Percentiles rank a stretch among this genome's conserved stretches.
phyloP scores from a whole-genome alignment of 2,113 vertebrate species.

The Hymenochirus boettgeri region DNA sequence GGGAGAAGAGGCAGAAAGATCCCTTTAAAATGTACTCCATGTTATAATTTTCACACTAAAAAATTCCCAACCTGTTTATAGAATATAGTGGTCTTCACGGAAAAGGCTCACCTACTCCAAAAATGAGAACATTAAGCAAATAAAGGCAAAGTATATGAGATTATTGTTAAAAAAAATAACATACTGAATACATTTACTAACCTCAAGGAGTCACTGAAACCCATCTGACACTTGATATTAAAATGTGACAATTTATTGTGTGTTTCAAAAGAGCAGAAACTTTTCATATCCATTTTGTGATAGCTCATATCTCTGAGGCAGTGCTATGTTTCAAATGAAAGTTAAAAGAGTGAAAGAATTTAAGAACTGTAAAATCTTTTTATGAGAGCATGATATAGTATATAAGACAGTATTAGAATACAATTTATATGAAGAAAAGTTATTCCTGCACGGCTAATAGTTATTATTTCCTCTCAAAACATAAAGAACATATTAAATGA shows the following conservation, averaged over 20 bases:
- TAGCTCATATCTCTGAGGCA: slow-evolving; percentile 29
- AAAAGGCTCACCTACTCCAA: too few relatives aligned
- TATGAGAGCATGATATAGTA: slow-evolving; percentile 26
- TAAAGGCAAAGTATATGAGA: too few relatives aligned
- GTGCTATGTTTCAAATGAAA: slow-evolving; percentile 12
- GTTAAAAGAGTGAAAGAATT: slow-evolving; percentile 26
- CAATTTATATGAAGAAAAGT: slow-evolving; percentile 32
- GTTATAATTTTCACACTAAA: too few relatives aligned
- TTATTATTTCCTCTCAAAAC: slow-evolving; percentile 32
- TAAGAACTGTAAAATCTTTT: slow-evolving; percentile 39
- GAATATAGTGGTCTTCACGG: too few relatives aligned
- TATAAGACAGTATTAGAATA: slow-evolving; percentile 23
- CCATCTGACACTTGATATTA: background rate
- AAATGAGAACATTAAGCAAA: too few relatives aligned
- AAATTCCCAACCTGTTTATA: too few relatives aligned
- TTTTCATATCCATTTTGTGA: slow-evolving; percentile 21
- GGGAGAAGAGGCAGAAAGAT: too few relatives aligned
- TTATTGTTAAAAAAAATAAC: too few relatives aligned
- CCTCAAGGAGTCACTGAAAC: background rate
- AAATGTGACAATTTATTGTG: slow-evolving; percentile 25
- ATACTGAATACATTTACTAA: too few relatives aligned
- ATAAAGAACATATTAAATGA: slow-evolving; percentile 31
- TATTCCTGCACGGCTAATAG: slow-evolving; percentile 35
- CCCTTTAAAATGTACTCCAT: too few relatives aligned
- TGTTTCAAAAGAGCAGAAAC: slow-evolving; percentile 11